Conservation (phyloP, 2,113 vertebrate species). For the Periophthalmodon schlosseri region DNA sequence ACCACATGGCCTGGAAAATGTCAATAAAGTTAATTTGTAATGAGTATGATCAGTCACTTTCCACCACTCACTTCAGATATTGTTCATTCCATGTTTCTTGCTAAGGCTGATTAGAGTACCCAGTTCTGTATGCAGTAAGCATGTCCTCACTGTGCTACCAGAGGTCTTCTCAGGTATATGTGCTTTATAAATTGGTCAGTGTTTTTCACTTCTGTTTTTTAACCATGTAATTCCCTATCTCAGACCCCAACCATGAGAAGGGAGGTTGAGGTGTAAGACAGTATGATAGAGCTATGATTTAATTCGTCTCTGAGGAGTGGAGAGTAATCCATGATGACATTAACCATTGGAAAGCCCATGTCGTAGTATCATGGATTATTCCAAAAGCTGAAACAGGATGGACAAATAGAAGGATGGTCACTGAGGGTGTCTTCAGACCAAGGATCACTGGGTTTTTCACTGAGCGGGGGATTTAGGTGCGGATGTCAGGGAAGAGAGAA, state of each 20-base stretch:
- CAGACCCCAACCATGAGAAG: background rate
- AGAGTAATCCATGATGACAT: background rate
- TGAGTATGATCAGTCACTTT: background rate
- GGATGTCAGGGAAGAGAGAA: conserved; percentile 54
- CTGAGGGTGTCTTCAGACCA: conserved; percentile 15
- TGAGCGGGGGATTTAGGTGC: conserved; percentile 43
- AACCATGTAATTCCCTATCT: background rate
- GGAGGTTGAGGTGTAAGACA: background rate
- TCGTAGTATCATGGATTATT: background rate
- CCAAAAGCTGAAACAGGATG: conserved; percentile 3
- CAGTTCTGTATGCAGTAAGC: background rate
- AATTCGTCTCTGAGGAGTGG: background rate
- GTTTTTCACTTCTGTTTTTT: background rate
- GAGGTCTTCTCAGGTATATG: background rate
- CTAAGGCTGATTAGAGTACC: background rate
- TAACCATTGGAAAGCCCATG: background rate
- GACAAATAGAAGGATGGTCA: conserved; percentile 22
- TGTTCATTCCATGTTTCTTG: background rate
- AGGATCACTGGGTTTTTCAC: conserved; percentile 32
- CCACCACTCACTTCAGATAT: background rate
- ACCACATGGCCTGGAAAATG: background rate
- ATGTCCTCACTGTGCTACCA: background rate
- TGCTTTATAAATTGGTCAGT: background rate
- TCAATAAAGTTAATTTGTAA: conserved; percentile 4
- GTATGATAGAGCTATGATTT: background rate